Conservation (phyloP, 2,797 vertebrate species). For the Diplodus sargus region DNA sequence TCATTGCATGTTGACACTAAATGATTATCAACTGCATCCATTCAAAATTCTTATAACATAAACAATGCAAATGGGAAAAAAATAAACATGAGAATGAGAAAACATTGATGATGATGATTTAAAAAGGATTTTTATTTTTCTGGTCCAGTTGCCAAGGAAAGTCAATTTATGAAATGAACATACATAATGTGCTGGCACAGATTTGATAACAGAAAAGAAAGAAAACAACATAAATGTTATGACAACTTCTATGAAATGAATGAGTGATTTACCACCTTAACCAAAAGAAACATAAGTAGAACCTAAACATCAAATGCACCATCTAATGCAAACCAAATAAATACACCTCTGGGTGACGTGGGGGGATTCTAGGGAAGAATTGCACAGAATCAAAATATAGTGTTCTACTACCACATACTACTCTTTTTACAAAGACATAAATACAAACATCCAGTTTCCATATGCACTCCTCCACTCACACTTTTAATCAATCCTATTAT, state of each 20-base stretch:
- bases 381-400: slow-evolving; percentile 85
- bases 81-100: slow-evolving; percentile 40
- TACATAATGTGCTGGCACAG: slow-evolving; percentile 77
- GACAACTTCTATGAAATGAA: slow-evolving; percentile 77
- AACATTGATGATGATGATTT: slow-evolving; percentile 70
- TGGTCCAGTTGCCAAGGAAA: slow-evolving; percentile 78
- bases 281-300: slow-evolving; percentile 72
- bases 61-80: slow-evolving; percentile 11
- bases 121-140: slow-evolving; percentile 85
- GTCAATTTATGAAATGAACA: slow-evolving; percentile 76
- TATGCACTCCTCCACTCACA: slow-evolving; percentile 61
- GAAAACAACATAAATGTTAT: slow-evolving; percentile 67
- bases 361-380: slow-evolving; percentile 74
- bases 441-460: slow-evolving; percentile 75
- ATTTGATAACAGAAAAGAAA: slow-evolving; percentile 71
- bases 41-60: slow-evolving; percentile 9
- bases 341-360: slow-evolving; percentile 78
- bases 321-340: slow-evolving; percentile 85
- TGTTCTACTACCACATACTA: slow-evolving; percentile 73
- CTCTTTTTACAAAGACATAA: slow-evolving; percentile 74
- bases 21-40: not conserved
- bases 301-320: slow-evolving; percentile 76
- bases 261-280: slow-evolving; percentile 76
- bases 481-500: slow-evolving; percentile 55
- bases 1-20: not conserved